Base-by-base conservation (phyloP, 2,113 vertebrate genomes). In the Crypturellus undulatus region DNA sequence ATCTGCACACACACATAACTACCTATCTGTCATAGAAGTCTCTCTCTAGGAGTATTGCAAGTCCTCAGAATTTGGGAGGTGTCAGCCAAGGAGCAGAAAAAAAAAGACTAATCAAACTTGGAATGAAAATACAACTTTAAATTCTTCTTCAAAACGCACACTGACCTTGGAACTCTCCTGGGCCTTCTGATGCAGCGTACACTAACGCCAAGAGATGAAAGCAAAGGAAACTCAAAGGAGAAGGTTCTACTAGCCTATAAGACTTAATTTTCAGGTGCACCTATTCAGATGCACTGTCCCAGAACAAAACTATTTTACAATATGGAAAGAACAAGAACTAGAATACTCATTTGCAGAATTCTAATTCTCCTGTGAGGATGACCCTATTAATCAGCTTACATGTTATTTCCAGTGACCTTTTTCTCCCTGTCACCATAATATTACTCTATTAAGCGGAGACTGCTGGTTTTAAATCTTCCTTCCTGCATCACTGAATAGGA, bases 311-410 rank as follows among this genome's bases (percentile, higher is more conserved):
- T 70, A 17, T 34, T 72, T 51, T 64, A 49, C 40, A 62, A 58
- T 2, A 89, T 16, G 30, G 42, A 81, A 75, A 67, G 34, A 95
- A 89, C 7, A 7, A 92, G 56, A 63, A 80, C 69, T 6, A 82
- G n/a, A 79, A 75, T 89, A 92, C 68, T 49, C 10, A 71, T 88
- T 71, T 80, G 20, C 43, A 78, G 60, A 89, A 87, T 77, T 87
- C 63, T 80, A 83, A 88, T 94, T 92, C 47, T 90, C 36, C 70
- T 84, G 3, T 42, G 38, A 72, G 45, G 59, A 84, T 71, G 79
- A 83, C 63, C 40, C 73, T 75, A 91, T 92, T 95, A 94, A 94
- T 94, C 91, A 96, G 64, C 36, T 91, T 92, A 87, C 79, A 81
- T 58, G 67, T 70, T 89, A 49, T 84, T 88, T 75, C 47, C 49